These are phyloP conservation scores for Elachura formosa DNA, from an alignment of 2,113 vertebrate genomes.

Conservation along the genomic window DNA sequence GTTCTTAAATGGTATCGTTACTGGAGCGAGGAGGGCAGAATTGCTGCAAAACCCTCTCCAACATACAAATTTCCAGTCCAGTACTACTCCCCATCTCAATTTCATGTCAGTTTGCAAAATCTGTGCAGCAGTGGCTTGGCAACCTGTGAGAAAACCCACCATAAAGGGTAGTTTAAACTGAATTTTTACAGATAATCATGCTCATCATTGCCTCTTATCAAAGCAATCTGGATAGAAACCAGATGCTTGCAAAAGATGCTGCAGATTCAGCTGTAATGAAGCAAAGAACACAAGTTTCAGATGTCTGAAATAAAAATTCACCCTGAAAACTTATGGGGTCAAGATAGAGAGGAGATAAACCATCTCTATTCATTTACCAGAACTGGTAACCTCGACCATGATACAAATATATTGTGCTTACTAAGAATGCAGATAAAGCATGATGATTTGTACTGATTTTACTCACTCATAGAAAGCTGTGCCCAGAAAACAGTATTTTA, in stretches of 20 bases:
- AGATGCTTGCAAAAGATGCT: not conserved
- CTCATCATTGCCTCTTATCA: not conserved
- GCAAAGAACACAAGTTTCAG: not conserved
- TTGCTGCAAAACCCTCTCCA: not conserved
- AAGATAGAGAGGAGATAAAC: not conserved
- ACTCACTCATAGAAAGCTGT: not conserved
- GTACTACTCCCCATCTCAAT: not conserved
- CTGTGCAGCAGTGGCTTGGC: not conserved
- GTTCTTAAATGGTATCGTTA: not conserved
- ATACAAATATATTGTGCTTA: not conserved
- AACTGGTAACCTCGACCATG: not conserved
- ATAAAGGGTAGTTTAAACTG: not conserved
- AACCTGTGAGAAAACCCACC: not conserved
- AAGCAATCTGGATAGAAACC: not conserved
- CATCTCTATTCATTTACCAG: not conserved
- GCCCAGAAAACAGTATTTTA: not conserved
- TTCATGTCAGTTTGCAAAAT: not conserved
- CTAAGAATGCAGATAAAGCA: not conserved
- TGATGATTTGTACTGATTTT: not conserved
- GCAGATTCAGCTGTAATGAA: not conserved
- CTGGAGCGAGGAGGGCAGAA: fast-evolving
- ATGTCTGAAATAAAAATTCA: not conserved
- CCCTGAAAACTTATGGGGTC: not conserved
- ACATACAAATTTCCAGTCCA: not conserved
- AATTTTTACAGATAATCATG: not conserved